A percentile compares a stretch with the other conserved stretches of the same genome.
These are phyloP conservation scores for Uloborus plumipes DNA, from an alignment of 2,888 invertebrate species.

Conservation along the genomic window DNA sequence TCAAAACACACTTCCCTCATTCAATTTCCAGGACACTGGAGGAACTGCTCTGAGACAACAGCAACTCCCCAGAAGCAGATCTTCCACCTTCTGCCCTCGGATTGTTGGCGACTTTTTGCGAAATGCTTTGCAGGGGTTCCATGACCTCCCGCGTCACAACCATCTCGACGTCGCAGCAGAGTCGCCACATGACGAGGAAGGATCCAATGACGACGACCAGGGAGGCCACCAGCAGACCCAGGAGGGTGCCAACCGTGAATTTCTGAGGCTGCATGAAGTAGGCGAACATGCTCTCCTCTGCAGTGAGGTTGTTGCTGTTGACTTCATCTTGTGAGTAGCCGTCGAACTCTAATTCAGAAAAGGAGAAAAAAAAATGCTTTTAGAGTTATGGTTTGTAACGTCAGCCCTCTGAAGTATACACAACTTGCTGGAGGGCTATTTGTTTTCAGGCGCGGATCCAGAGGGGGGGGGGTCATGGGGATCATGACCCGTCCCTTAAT, in stretches of 20 bases:
- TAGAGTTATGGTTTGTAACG: neutral
- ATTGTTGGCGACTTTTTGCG: conserved; percentile 5
- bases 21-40: conserved; percentile 31
- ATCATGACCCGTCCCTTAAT: too few species aligned
- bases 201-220: conserved; percentile 54
- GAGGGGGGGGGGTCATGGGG: too few species aligned
- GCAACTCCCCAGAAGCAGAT: conserved; percentile 13
- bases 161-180: conserved; percentile 60
- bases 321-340: conserved; percentile 28
- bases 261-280: conserved; percentile 41
- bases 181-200: conserved; percentile 51
- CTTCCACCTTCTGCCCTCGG: neutral
- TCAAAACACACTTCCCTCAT: neutral
- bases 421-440: too few species aligned
- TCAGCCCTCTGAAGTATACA: too few species aligned
- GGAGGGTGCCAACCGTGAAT: conserved; percentile 35
- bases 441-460: too few species aligned
- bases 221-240: conserved; percentile 49
- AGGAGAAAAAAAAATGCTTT: neutral
- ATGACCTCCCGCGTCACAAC: conserved; percentile 34
- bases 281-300: conserved; percentile 11
- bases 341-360: conserved; percentile 10
- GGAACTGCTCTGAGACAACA: conserved; percentile 14
- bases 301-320: conserved; percentile 10
- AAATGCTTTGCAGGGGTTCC: conserved; percentile 38